Conservation (phyloP, 2,797 vertebrate species). For the Lateolabrax maculatus region DNA sequence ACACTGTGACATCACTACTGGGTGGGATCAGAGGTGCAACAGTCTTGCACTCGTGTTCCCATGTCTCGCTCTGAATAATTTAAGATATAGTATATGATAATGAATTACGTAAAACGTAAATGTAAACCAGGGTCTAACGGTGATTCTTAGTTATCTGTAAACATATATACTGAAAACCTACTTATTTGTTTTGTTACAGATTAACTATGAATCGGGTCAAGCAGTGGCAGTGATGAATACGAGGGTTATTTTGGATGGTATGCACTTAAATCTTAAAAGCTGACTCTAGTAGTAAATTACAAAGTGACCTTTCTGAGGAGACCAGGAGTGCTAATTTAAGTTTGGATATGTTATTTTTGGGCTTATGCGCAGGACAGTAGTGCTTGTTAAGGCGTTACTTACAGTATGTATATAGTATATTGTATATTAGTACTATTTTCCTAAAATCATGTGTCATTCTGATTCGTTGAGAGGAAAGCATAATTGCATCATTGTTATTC, state of each 20-base stretch:
- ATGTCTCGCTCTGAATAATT: not conserved
- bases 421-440: not conserved
- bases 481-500: slow-evolving; percentile 1
- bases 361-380: not conserved
- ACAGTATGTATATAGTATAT: not conserved
- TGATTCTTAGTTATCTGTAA: not conserved
- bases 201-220: not conserved
- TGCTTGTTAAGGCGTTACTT: not conserved
- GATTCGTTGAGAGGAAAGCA: slow-evolving; percentile 2
- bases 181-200: not conserved
- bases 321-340: not conserved
- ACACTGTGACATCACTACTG: not conserved
- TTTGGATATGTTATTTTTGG: not conserved
- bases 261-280: not conserved
- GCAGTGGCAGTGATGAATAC: not conserved
- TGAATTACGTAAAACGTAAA: not conserved
- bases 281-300: not conserved
- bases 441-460: not conserved
- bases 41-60: not conserved
- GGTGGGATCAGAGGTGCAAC: not conserved
- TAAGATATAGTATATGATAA: not conserved
- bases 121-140: not conserved
- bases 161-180: not conserved
- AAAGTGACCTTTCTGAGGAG: not conserved
- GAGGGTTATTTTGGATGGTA: not conserved